These are phyloP conservation scores for Elanus axillaris DNA, from an alignment of 2,113 vertebrate genomes.

Conservation along the genomic window DNA sequence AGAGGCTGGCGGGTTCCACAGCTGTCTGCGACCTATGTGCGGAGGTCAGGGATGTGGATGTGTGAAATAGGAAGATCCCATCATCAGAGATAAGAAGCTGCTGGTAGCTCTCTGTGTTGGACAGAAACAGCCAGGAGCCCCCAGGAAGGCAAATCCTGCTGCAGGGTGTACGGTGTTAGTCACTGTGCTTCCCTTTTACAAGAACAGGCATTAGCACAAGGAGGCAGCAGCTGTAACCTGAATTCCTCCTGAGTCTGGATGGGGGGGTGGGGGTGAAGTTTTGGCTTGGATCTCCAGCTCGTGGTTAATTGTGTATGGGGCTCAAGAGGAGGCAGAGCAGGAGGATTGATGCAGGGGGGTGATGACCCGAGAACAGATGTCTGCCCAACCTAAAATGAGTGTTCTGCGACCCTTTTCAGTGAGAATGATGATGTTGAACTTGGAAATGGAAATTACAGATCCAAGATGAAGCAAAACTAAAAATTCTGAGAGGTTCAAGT, in stretches of 20 bases:
- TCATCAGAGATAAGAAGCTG: neutral
- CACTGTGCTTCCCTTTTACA: neutral
- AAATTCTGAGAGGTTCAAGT: constrained; percentile 17
- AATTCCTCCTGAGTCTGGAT: neutral
- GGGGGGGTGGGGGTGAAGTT: neutral
- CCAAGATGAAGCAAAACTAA: neutral
- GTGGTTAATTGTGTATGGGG: accelerated
- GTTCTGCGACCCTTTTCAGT: neutral
- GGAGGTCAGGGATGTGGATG: neutral
- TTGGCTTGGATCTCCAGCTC: neutral
- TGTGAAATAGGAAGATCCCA: neutral
- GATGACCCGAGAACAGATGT: neutral
- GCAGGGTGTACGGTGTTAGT: neutral
- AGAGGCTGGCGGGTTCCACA: neutral
- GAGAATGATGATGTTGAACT: neutral
- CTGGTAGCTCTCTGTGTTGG: neutral
- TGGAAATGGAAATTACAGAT: neutral
- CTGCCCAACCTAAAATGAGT: neutral
- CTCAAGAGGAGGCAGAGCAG: neutral
- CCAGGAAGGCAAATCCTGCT: neutral
- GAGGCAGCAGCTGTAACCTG: neutral
- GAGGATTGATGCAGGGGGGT: neutral
- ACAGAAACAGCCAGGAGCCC: neutral
- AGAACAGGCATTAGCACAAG: neutral
- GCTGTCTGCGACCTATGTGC: accelerated